Evolutionary conservation across 1,140 invertebrate genomes (phyloP).

Genomic region (Magallana angulata): DNA sequence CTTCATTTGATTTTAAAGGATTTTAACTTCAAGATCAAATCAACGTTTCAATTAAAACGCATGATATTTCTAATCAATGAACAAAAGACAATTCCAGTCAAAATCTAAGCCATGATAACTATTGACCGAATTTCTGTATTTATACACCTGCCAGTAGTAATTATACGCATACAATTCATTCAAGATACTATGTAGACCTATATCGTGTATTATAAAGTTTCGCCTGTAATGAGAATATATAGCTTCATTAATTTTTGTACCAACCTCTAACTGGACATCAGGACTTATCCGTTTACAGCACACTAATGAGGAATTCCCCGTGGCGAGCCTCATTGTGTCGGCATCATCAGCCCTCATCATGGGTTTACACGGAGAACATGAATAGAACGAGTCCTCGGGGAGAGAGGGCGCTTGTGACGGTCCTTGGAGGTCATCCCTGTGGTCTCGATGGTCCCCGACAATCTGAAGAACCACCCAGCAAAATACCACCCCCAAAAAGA

Average conservation of each 20-base stretch:
- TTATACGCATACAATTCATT: too few relatives aligned
- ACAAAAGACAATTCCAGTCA: too few relatives aligned
- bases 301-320: background rate
- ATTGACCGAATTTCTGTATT: too few relatives aligned
- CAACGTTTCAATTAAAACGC: too few relatives aligned
- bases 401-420: background rate
- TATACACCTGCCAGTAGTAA: too few relatives aligned
- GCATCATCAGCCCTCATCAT: conserved; percentile 1
- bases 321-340: background rate
- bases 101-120: too few relatives aligned
- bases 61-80: too few relatives aligned
- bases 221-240: too few relatives aligned
- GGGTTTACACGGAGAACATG: background rate
- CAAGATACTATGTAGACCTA: too few relatives aligned
- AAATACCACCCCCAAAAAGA: background rate
- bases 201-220: too few relatives aligned
- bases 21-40: background rate
- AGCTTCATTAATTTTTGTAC: background rate
- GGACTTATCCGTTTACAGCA: background rate
- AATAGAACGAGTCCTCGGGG: background rate
- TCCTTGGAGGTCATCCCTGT: background rate
- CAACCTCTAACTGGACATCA: background rate
- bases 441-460: background rate
- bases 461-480: background rate
- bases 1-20: background rate